Evolutionary conservation across 2,888 invertebrate genomes (phyloP).

Genomic region (Amphipoea lucens): DNA sequence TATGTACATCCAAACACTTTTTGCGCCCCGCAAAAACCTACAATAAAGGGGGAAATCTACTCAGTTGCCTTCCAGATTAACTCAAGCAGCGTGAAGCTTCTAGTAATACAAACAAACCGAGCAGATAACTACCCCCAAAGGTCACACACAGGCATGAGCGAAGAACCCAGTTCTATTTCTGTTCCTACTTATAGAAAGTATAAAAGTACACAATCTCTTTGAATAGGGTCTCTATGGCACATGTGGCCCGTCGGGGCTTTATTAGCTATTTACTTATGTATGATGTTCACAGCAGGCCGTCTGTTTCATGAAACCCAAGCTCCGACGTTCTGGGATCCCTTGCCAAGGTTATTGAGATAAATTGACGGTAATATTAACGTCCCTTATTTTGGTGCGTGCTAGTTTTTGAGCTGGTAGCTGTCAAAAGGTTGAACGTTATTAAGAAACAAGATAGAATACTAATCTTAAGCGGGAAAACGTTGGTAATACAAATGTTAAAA

Average conservation of each 20-base stretch:
- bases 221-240: slow-evolving; percentile 50
- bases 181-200: slow-evolving; percentile 49
- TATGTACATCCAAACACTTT: not conserved
- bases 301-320: slow-evolving; percentile 53
- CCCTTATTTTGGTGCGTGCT: slow-evolving; percentile 27
- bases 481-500: not conserved
- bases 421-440: slow-evolving; percentile 25
- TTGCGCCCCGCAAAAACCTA: not conserved
- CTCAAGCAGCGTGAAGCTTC: slow-evolving; percentile 12
- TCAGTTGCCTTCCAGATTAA: slow-evolving; percentile 12
- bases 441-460: slow-evolving; percentile 15
- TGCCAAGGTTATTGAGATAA: slow-evolving; percentile 58
- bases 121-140: slow-evolving; percentile 9
- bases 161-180: slow-evolving; percentile 43
- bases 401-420: slow-evolving; percentile 27
- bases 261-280: slow-evolving; percentile 63
- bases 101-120: slow-evolving; percentile 2
- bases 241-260: slow-evolving; percentile 57
- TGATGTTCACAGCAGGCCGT: slow-evolving; percentile 52
- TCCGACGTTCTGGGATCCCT: slow-evolving; percentile 42
- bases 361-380: slow-evolving; percentile 52
- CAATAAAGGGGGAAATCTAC: not conserved
- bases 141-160: not conserved
- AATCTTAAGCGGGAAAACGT: not conserved
- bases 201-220: slow-evolving; percentile 55